Base-by-base conservation (phyloP, 2,797 vertebrate species). In the Onychomys leucogaster region DNA sequence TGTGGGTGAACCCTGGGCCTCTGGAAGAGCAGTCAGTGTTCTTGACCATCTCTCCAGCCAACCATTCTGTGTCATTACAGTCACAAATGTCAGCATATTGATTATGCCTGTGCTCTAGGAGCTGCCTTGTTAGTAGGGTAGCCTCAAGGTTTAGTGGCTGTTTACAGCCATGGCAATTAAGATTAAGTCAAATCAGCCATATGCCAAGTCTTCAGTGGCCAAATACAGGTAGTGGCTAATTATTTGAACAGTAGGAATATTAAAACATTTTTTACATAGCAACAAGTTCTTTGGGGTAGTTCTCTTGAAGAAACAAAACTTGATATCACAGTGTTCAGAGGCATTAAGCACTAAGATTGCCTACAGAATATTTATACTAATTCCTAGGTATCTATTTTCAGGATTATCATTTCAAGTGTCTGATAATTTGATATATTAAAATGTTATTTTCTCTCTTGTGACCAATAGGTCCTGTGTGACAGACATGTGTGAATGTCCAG, bases 401-500 rank as follows among this genome's bases (percentile, higher is more conserved):
- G 37, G 65, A 49, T 27, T 59, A 52, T 25, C 13, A 10, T 67
- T 82, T 61, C 46, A 2, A 4, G 2, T 7, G 12, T 61, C n/a
- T n/a, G 43, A 46, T 91, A 46, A 55, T 61, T 37, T 92, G 43
- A 65, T 29, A 41, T n/a, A 67, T 59, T 96, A 73, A 84, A 92
- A 37, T 91, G 97, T 25, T 88, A 12, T 73, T 37, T 63, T 97
- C 6, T 96, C 90, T 4, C 76, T 57, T 97, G 89, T 95, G 78
- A 97, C 95, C 89, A 93, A 27, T 96, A 99, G 99, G 98, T 99
- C 99, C 16, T 99, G 99, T 81, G 99, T 99, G 96, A 99, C 99
- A 32, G 99, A 99, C 97, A 99, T 99, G 99, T 99, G 99, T 1
- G 99, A 99, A 97, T 99, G 99, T 95, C 99, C 99, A 0, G 98